These are phyloP conservation scores for Neopipo cinnamomea DNA, from an alignment of 2,113 vertebrate genomes.

Conservation along the genomic window DNA sequence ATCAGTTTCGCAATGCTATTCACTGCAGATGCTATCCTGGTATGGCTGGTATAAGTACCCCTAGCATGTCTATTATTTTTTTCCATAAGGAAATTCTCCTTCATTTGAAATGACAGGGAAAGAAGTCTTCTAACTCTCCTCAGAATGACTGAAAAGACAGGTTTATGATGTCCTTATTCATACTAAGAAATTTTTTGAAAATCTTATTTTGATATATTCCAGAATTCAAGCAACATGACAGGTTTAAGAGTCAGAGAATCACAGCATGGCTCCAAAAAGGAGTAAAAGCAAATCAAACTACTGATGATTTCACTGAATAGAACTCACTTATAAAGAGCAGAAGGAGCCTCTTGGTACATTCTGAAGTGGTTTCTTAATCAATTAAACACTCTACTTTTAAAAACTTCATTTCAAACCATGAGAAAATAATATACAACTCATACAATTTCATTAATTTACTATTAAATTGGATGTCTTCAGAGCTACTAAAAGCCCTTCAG, in stretches of 20 bases:
- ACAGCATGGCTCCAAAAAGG: background rate
- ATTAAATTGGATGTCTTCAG: background rate
- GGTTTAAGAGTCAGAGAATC: background rate
- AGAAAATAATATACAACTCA: background rate
- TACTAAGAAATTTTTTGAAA: background rate
- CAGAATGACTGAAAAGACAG: background rate
- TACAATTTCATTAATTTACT: background rate
- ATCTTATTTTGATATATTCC: background rate
- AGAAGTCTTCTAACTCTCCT: background rate
- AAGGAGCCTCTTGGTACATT: background rate
- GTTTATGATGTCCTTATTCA: background rate
- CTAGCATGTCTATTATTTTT: background rate
- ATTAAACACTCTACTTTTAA: slow-evolving; percentile 2
- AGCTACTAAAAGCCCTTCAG: slow-evolving; percentile 31
- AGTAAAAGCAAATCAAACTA: background rate
- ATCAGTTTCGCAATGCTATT: background rate
- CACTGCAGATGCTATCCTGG: background rate
- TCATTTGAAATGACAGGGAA: background rate
- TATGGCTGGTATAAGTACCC: background rate
- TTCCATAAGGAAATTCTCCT: background rate
- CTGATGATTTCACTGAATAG: background rate
- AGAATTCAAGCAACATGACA: background rate
- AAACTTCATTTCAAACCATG: background rate
- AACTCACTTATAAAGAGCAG: background rate
- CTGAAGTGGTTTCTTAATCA: slow-evolving; percentile 40